phyloP scores from a whole-genome alignment of 1,140 invertebrate genomes.

The Caenorhabditis latens region DNA sequence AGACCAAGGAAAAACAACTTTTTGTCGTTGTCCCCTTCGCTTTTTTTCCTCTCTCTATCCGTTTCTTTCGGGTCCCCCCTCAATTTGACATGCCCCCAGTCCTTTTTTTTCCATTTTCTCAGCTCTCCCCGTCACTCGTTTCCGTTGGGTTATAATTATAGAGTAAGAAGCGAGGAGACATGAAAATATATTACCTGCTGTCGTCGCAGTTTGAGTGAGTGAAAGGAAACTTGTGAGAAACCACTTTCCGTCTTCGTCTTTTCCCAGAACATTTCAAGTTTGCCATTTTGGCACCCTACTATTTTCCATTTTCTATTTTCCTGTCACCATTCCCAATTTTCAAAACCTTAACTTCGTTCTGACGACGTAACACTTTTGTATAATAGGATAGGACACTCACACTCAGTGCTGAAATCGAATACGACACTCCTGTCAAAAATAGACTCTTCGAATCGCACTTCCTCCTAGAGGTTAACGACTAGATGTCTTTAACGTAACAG shows the following conservation, averaged over 20 bases:
- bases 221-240: slow-evolving; percentile 12
- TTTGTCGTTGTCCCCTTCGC: neutral
- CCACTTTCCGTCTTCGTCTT: neutral
- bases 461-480: too few species aligned
- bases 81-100: slow-evolving; percentile 32
- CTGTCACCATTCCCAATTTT: neutral
- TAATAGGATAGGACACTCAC: too few species aligned
- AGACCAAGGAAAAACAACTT: slow-evolving; percentile 33
- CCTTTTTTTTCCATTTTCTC: slow-evolving; percentile 21
- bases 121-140: slow-evolving; percentile 37
- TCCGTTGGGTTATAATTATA: slow-evolving; percentile 49
- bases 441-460: too few species aligned
- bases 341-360: too few species aligned
- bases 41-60: neutral
- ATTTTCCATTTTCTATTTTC: neutral
- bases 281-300: neutral
- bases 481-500: neutral
- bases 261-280: slow-evolving; percentile 1
- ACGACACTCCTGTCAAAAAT: too few species aligned
- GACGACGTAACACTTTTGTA: too few species aligned
- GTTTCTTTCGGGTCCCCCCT: neutral
- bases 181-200: slow-evolving; percentile 54
- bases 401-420: too few species aligned
- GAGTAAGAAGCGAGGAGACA: slow-evolving; percentile 8
- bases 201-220: slow-evolving; percentile 37